Percentiles rank a stretch among this genome's conserved stretches.
Evolutionary conservation across 2,888 invertebrate genomes (phyloP).

Genomic region (Eupeodes luniger): DNA sequence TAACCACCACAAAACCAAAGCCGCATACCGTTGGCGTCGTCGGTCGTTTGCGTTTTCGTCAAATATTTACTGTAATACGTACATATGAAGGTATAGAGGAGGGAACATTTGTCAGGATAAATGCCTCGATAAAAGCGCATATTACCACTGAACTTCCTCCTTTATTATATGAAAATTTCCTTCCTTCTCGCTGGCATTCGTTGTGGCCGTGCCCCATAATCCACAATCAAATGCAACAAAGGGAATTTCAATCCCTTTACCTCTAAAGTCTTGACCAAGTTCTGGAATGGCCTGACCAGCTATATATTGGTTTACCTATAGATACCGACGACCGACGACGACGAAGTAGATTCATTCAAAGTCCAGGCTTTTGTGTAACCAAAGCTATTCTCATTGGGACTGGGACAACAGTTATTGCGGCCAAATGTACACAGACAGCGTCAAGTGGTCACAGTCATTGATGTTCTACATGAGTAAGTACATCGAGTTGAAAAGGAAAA

Average conservation of each 20-base stretch:
- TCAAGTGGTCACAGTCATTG: conserved; percentile 66
- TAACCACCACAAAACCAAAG: conserved; percentile 42
- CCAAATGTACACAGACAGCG: conserved; percentile 66
- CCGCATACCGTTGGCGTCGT: conserved; percentile 36
- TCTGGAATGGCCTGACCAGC: conserved; percentile 34
- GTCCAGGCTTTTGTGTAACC: conserved; percentile 63
- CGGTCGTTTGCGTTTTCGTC: conserved; percentile 49
- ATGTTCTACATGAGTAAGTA: conserved; percentile 63
- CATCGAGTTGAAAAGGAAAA: conserved; percentile 35
- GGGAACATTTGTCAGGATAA: conserved; percentile 71
- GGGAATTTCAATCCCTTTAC: conserved; percentile 3
- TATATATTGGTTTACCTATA: neutral
- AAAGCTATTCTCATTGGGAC: conserved; percentile 39
- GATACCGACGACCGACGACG: too few relatives aligned
- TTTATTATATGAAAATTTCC: conserved; percentile 69
- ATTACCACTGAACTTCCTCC: conserved; percentile 72
- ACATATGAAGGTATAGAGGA: conserved; percentile 3
- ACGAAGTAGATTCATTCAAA: conserved; percentile 9
- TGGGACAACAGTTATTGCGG: conserved; percentile 49
- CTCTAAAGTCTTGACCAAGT: conserved; percentile 58
- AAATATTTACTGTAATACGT: neutral
- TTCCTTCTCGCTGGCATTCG: conserved; percentile 20
- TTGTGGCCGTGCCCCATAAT: neutral
- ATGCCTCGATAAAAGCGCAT: conserved; percentile 73
- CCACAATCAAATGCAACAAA: conserved; percentile 32